Percentiles rank a stretch among this genome's conserved stretches.
phyloP scores from a whole-genome alignment of 2,888 invertebrate species.

The Beris morrisii region DNA sequence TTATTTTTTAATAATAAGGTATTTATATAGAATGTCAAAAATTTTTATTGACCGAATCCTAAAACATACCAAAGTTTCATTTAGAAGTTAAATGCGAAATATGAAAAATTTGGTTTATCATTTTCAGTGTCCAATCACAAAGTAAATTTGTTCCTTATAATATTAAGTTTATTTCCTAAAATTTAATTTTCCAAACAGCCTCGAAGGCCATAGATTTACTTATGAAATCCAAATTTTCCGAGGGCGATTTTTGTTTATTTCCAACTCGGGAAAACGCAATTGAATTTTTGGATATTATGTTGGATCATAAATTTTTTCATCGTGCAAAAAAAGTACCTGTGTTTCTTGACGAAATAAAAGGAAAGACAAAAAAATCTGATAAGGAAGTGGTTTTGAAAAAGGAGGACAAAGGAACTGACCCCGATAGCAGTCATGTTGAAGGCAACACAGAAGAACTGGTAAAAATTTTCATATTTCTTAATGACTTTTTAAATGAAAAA shows the following conservation, averaged over 20 bases:
- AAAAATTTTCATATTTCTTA: background rate
- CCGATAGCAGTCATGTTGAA: constrained; percentile 60
- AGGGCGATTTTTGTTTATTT: constrained; percentile 75
- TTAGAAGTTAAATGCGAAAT: too few relatives aligned
- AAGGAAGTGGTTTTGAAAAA: constrained; percentile 12
- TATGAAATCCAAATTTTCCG: constrained; percentile 87
- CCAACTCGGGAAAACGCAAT: constrained; percentile 78
- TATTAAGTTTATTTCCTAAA: constrained; percentile 35
- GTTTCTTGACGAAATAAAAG: constrained; percentile 67
- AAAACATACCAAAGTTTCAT: too few relatives aligned
- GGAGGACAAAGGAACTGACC: constrained; percentile 34
- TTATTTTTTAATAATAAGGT: too few relatives aligned
- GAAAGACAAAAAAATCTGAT: constrained; percentile 41
- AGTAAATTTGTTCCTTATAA: too few relatives aligned
- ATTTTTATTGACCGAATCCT: too few relatives aligned
- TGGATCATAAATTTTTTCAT: constrained; percentile 93
- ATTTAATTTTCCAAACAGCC: constrained; percentile 55
- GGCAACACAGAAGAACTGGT: constrained; percentile 54
- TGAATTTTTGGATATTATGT: constrained; percentile 79
- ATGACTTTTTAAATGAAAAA: background rate
- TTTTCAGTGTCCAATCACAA: too few relatives aligned
- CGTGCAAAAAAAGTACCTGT: constrained; percentile 87
- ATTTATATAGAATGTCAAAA: too few relatives aligned
- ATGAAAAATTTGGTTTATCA: too few relatives aligned
- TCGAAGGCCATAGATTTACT: constrained; percentile 90